Conservation (phyloP, 2,797 vertebrate species). For the Antennarius maculatus region DNA sequence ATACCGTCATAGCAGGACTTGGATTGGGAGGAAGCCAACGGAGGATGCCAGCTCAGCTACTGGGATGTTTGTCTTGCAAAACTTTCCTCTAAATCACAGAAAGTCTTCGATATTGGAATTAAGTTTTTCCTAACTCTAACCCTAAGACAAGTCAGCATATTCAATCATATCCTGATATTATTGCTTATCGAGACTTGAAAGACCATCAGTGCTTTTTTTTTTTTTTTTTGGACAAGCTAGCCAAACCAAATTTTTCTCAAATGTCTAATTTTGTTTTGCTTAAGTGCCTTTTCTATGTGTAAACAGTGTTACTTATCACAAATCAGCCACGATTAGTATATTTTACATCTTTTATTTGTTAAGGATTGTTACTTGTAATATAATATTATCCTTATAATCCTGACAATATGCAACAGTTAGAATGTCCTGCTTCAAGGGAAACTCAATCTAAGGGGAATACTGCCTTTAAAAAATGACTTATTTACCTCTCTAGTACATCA, state of each 20-base stretch:
- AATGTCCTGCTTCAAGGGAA: slow-evolving; percentile 46
- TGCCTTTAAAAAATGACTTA: slow-evolving; percentile 9
- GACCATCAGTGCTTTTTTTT: slow-evolving; percentile 27
- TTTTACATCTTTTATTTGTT: slow-evolving; percentile 54
- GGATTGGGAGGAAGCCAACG: slow-evolving; percentile 49
- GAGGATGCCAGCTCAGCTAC: slow-evolving; percentile 48
- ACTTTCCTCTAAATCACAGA: slow-evolving; percentile 30
- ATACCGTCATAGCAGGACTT: slow-evolving; percentile 58
- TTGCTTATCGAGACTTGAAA: slow-evolving; percentile 25
- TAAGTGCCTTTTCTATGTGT: slow-evolving; percentile 75
- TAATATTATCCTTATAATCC: slow-evolving; percentile 68
- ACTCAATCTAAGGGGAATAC: slow-evolving; percentile 16
- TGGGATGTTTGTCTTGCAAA: slow-evolving; percentile 40
- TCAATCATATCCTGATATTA: slow-evolving; percentile 31
- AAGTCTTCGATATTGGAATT: slow-evolving; percentile 19
- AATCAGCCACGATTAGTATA: slow-evolving; percentile 66
- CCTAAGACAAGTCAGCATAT: slow-evolving; percentile 32
- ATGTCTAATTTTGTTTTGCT: slow-evolving; percentile 46
- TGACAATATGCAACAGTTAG: slow-evolving; percentile 60
- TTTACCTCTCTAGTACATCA: slow-evolving; percentile 26
- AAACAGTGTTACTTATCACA: slow-evolving; percentile 81
- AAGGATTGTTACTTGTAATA: slow-evolving; percentile 67
- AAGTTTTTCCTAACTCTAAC: slow-evolving; percentile 26
- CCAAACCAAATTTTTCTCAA: slow-evolving; percentile 68
- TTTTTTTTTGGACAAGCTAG: slow-evolving; percentile 59